Evolutionary conservation across 2,797 vertebrate species (phyloP), one percentile per base, ranked within the genome.

Genomic region (Enteromius afrohamiltoni): DNA sequence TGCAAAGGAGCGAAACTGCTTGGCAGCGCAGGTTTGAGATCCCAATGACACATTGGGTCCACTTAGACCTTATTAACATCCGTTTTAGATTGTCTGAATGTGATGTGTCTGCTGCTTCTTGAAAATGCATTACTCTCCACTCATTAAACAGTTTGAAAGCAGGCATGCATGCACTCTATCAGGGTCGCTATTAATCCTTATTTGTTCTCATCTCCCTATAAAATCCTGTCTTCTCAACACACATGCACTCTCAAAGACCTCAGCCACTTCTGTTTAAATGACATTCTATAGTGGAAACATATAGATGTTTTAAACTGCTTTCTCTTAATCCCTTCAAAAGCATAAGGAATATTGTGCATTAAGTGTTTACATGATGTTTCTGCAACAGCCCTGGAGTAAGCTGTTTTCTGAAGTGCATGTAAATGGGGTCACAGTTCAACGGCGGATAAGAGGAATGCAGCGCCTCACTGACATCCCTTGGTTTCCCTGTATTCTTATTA

Each of bases 61-160:
- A 29, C 40, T 77, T 45, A 64, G 37, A 77, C 40, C 9, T 47
- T 64, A 77, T 62, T 77, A 64, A 21, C 16, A 62, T 64, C 40
- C 2, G 23, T 62, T 42, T 64, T 17, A 47, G 17, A 23, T 47
- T 29, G 47, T 13, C 23, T 64, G 40, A 45, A 47, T 47, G 37
- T 11, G 10, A 40, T 42, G 47, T 16, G 47, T 14, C 47, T 26
- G 11, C 17, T 11, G 29, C 29, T 53, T 76, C 34, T 10, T 40
- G 21, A 76, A 58, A 76, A 58, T 5, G 13, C 31, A n/a, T 75
- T 75, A 58, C 13, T 21, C 23, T n/a, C 8, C 51, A 17, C 37
- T 75, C 19, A 75, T 58, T 34, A 62, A 62, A 62, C 5, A 5
- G 58, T 16, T 6, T 62, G 23, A 29, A 62, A 16, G 13, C 55